These are phyloP conservation scores for Palythoa grandiflora DNA, from an alignment of 92 coral and sea anemone genomes.

Conservation along the genomic window DNA sequence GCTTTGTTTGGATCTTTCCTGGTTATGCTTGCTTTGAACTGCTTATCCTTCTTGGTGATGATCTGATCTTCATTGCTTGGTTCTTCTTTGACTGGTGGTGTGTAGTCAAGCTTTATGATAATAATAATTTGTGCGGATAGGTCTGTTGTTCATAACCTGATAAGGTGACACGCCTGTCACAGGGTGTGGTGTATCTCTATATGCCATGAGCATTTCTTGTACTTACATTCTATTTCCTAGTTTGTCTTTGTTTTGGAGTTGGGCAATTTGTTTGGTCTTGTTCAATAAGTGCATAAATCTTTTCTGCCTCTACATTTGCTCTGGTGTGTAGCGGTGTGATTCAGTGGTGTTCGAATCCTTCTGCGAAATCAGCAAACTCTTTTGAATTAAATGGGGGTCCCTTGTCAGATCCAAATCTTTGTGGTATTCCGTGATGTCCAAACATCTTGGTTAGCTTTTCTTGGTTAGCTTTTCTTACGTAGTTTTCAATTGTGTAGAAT, in stretches of 20 bases:
- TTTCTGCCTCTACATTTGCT: background rate
- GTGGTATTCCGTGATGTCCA: background rate
- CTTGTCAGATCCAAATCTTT: background rate
- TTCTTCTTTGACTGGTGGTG: constrained; percentile 43
- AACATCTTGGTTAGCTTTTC: background rate
- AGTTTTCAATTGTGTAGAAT: background rate
- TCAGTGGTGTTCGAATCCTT: background rate
- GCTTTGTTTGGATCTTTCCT: constrained; percentile 7
- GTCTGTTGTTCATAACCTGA: constrained; percentile 52
- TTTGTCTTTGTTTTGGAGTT: background rate
- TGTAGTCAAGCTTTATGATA: constrained; percentile 53
- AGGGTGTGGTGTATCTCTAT: background rate
- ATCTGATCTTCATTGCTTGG: constrained; percentile 15
- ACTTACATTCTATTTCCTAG: background rate
- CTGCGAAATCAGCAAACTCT: background rate
- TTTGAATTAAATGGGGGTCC: background rate
- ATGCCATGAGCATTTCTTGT: background rate
- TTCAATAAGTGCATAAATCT: background rate
- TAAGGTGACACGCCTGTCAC: constrained; percentile 33
- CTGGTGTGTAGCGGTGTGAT: background rate
- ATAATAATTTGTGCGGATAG: constrained; percentile 35
- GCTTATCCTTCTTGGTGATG: constrained; percentile 23
- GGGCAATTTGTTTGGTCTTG: background rate
- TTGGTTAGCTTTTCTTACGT: no score
- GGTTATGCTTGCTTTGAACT: no score